Percentiles rank a stretch among this genome's conserved stretches.
These are phyloP conservation scores for Empidonax traillii DNA, from an alignment of 2,113 vertebrate species.

Conservation along the genomic window DNA sequence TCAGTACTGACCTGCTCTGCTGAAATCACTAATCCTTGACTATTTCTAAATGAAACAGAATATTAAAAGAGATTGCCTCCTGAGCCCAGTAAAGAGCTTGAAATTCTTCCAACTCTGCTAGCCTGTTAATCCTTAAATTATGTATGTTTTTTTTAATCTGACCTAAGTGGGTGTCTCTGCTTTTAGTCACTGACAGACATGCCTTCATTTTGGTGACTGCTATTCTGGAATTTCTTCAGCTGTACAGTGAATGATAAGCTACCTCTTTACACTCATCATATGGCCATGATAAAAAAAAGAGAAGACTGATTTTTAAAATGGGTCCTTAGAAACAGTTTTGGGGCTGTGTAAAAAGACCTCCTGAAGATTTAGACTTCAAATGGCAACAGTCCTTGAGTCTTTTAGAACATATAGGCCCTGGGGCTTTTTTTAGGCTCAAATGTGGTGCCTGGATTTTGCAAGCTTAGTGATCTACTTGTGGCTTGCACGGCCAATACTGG, in stretches of 20 bases:
- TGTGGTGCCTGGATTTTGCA: neutral
- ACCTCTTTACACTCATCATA: neutral
- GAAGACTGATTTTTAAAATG: neutral
- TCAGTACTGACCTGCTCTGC: neutral
- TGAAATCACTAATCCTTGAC: conserved; percentile 44
- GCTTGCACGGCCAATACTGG: neutral
- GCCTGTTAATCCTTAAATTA: conserved; percentile 64
- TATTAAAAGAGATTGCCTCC: conserved; percentile 63
- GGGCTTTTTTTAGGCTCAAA: neutral
- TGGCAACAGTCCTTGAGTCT: neutral
- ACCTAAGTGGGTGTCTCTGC: conserved; percentile 33
- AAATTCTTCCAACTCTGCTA: conserved; percentile 47
- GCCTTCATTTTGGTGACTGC: conserved; percentile 14
- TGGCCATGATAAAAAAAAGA: neutral
- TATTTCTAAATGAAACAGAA: conserved; percentile 51
- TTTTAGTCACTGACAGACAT: conserved; percentile 55
- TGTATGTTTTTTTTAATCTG: conserved; percentile 44
- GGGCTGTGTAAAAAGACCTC: neutral
- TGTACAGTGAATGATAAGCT: conserved; percentile 4
- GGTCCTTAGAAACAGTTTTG: neutral
- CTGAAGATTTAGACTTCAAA: neutral
- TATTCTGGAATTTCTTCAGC: conserved; percentile 30
- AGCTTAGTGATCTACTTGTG: neutral
- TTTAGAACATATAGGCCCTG: neutral
- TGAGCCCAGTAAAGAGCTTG: conserved; percentile 54